Evolutionary conservation across 1,140 invertebrate species (phyloP).

Genomic region (Rhynchophorus ferrugineus): DNA sequence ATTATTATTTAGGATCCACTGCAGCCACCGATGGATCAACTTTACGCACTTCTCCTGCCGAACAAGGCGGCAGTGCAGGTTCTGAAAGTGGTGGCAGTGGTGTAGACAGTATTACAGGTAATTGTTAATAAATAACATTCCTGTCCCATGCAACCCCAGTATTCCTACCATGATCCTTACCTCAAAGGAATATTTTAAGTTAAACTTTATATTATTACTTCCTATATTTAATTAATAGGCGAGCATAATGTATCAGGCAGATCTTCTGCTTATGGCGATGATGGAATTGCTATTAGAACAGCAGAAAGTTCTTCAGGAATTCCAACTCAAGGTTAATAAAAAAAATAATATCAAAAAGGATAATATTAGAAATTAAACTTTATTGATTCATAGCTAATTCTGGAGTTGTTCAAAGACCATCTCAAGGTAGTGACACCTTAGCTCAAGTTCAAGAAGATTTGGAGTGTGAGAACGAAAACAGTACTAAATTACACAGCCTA

Average conservation of each 20-base stretch:
- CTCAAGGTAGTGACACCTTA: constrained; percentile 15
- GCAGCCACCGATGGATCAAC: constrained; percentile 89
- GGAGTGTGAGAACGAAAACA: constrained; percentile 46
- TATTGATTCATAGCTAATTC: constrained; percentile 2
- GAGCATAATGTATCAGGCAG: constrained; percentile 74
- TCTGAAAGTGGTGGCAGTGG: constrained; percentile 85
- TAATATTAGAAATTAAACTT: not conserved
- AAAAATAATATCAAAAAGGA: not conserved
- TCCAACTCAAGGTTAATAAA: constrained; percentile 13
- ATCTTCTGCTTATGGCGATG: constrained; percentile 76
- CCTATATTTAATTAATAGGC: constrained; percentile 35
- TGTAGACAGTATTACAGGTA: constrained; percentile 76
- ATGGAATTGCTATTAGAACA: constrained; percentile 19
- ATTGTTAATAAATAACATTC: too few species aligned
- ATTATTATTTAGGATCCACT: constrained; percentile 54
- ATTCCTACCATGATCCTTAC: too few species aligned
- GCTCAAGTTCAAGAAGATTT: constrained; percentile 26
- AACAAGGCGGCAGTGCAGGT: constrained; percentile 67
- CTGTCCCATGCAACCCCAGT: too few species aligned
- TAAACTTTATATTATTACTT: not conserved
- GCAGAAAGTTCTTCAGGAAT: constrained; percentile 10
- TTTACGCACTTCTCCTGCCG: constrained; percentile 80
- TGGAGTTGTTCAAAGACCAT: constrained; percentile 11
- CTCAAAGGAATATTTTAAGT: too few species aligned
- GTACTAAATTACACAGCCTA: constrained; percentile 53